These are phyloP conservation scores for Priocnemis perturbator DNA, from an alignment of 2,888 invertebrate species.

Conservation along the genomic window DNA sequence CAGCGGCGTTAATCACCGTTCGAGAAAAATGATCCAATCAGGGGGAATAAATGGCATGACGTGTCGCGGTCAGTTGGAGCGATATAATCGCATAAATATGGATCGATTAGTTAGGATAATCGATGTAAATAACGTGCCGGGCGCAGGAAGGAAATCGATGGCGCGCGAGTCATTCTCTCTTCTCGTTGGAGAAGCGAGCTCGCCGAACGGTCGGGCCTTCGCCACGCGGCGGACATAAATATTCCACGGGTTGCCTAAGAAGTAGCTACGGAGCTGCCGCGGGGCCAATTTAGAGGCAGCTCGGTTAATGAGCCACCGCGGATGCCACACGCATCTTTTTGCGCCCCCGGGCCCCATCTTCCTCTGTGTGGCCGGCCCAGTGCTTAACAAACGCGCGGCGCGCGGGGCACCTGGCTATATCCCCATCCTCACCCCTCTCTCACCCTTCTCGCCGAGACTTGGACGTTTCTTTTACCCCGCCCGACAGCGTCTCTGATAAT, in stretches of 20 bases:
- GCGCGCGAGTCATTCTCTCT: not conserved
- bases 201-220: slow-evolving; percentile 22
- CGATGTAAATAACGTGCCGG: too few relatives aligned
- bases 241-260: slow-evolving; percentile 64
- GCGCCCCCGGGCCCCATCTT: slow-evolving; percentile 60
- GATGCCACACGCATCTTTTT: slow-evolving; percentile 73
- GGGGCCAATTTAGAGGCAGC: slow-evolving; percentile 72
- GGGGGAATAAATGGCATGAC: too few relatives aligned
- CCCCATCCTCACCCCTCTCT: slow-evolving; percentile 5
- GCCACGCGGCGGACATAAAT: slow-evolving; percentile 72
- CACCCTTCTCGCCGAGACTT: not conserved
- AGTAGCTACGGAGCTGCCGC: slow-evolving; percentile 66
- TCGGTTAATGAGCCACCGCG: slow-evolving; percentile 73
- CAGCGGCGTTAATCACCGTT: too few relatives aligned
- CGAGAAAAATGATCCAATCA: too few relatives aligned
- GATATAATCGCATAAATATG: too few relatives aligned
- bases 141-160: slow-evolving; percentile 6
- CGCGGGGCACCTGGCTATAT: slow-evolving; percentile 58
- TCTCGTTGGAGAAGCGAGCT: not conserved
- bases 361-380: slow-evolving; percentile 61
- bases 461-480: not conserved
- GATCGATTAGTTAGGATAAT: too few relatives aligned
- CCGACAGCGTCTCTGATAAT: not conserved
- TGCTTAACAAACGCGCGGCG: slow-evolving; percentile 63
- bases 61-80: too few relatives aligned